Percentiles rank a stretch among this genome's conserved stretches.
phyloP scores from a whole-genome alignment of 1,140 invertebrate species.

The Acromyrmex heyeri region DNA sequence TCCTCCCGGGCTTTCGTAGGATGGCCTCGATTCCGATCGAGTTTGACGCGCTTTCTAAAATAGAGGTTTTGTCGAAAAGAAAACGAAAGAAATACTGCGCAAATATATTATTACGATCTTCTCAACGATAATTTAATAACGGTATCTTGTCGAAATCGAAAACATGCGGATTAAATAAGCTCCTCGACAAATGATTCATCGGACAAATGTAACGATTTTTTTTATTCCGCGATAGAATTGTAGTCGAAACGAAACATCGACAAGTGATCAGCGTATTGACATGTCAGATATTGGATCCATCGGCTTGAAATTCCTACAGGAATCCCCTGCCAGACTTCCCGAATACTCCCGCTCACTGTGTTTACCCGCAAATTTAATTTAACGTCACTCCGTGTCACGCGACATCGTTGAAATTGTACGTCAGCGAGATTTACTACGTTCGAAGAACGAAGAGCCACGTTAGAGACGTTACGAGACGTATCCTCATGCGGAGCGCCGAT shows the following conservation, averaged over 20 bases:
- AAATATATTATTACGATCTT: constrained; percentile 1
- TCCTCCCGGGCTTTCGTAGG: constrained; percentile 15
- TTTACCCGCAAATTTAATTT: constrained; percentile 71
- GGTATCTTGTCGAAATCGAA: not conserved
- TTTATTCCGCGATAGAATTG: constrained; percentile 24
- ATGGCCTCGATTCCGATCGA: constrained; percentile 11
- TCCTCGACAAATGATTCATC: not conserved
- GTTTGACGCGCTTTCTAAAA: constrained; percentile 22
- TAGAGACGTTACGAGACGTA: not conserved
- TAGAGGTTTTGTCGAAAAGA: not conserved
- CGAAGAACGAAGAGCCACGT: constrained; percentile 21
- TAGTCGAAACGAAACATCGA: constrained; percentile 63
- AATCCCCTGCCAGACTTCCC: constrained; percentile 46
- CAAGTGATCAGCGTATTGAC: constrained; percentile 63
- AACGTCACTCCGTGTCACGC: constrained; percentile 70
- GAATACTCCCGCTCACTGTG: constrained; percentile 39
- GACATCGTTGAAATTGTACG: constrained; percentile 72
- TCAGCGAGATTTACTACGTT: constrained; percentile 68
- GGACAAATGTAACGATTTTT: constrained; percentile 3
- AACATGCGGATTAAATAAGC: not conserved
- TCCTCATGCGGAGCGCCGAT: not conserved
- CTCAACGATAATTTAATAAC: not conserved
- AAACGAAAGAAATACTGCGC: not conserved
- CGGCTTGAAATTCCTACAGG: constrained; percentile 55
- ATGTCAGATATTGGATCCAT: constrained; percentile 66